Conservation (phyloP, 2,888 invertebrate species). For the Chaetoderma sp. region DNA sequence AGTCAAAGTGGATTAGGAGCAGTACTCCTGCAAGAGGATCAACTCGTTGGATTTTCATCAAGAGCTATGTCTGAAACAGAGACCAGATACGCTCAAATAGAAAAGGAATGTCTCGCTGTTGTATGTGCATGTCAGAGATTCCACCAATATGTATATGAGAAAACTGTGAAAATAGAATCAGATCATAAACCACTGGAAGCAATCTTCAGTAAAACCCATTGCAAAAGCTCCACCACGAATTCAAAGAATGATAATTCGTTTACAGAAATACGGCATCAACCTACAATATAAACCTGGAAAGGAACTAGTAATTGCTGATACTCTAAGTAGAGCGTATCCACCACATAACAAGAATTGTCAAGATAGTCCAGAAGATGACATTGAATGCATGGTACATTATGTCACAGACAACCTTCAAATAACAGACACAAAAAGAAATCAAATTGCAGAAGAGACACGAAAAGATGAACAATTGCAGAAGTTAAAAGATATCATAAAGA, state of each 20-base stretch:
- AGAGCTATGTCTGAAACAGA: slow-evolving; percentile 7
- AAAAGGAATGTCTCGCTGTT: slow-evolving; percentile 16
- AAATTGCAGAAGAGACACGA: slow-evolving; percentile 21
- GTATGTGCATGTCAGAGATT: background rate
- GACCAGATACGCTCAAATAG: slow-evolving; percentile 21
- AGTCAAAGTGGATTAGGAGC: slow-evolving; percentile 18
- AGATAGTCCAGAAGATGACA: background rate
- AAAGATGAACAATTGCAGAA: slow-evolving; percentile 5
- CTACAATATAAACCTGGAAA: background rate
- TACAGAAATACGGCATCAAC: slow-evolving; percentile 15
- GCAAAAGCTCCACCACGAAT: background rate
- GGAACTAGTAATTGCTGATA: background rate
- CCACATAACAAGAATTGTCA: background rate
- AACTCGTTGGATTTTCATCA: slow-evolving; percentile 12
- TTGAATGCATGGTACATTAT: slow-evolving; percentile 31
- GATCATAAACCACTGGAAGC: slow-evolving; percentile 23
- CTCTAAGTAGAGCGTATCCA: background rate
- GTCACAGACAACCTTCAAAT: slow-evolving; percentile 23
- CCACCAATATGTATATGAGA: slow-evolving; percentile 6
- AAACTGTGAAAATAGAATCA: slow-evolving; percentile 6
- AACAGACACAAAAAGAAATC: slow-evolving; percentile 26
- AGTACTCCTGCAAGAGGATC: slow-evolving; percentile 13
- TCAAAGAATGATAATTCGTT: slow-evolving; percentile 9
- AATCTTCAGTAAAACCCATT: slow-evolving; percentile 15
- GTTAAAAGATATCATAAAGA: background rate